Base-by-base conservation (phyloP, 2,113 vertebrate species). In the Neomonachus schauinslandi region DNA sequence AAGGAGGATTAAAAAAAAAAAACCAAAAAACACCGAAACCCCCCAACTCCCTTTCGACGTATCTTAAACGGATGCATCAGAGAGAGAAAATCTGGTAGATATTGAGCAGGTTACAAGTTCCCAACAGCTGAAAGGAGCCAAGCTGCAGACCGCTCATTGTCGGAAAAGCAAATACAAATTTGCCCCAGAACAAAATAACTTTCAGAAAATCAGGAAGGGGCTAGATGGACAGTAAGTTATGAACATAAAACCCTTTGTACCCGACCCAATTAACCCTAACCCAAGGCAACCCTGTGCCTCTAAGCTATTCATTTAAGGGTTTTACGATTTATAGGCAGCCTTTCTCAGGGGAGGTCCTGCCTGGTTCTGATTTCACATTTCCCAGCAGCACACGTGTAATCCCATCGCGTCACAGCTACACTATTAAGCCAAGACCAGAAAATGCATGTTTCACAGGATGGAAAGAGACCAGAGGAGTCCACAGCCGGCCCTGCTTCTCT, bases 191-290 rank as follows among this genome's bases (percentile, higher is more conserved):
- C 97, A 96, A 98, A 98, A 97, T n/a, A 98, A 97, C 97, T 97
- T 98, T 89, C 94, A 83, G 98, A 98, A 98, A 98, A 98, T 97
- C 98, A 98, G 98, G 97, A 98, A 98, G 97, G 98, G 96, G 97
- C 96, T 96, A 98, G 98, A 98, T 97, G 98, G 98, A 99, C 98
- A 98, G 99, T 98, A 98, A 98, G 98, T 98, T 98, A 98, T 97
- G 98, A 98, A 98, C 98, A 98, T 98, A 98, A 98, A 98, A 98
- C 98, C 98, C 98, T 98, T 98, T 99, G 98, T 99, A 98, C 97
- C 97, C 93, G 98, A 98, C 98, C 98, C 97, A 98, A 98, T 98
- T 99, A 99, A 99, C 97, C 98, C 97, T 98, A 97, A 98, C 98
- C 98, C 98, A 98, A 98, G 98, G 98, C 98, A 98, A 96, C 80